Evolutionary conservation across 2,113 vertebrate species (phyloP).

Genomic region (Trematomus loennbergii): DNA sequence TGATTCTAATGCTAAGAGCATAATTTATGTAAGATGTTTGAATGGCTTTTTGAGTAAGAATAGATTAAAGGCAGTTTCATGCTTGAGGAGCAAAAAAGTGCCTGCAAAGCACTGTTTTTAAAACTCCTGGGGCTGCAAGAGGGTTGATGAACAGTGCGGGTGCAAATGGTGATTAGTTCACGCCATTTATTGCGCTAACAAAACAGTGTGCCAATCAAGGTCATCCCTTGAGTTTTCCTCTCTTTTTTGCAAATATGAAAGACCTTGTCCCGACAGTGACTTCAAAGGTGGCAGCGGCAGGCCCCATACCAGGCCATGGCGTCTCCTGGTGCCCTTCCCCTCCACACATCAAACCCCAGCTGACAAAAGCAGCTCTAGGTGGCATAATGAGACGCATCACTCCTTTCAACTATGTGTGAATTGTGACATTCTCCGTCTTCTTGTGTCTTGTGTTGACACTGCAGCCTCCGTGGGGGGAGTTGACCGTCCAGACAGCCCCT

Average conservation of each 20-base stretch:
- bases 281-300: slow-evolving; percentile 77
- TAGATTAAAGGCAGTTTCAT: slow-evolving; percentile 84
- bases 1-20: slow-evolving; percentile 88
- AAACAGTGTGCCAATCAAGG: slow-evolving; percentile 79
- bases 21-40: slow-evolving; percentile 87
- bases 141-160: slow-evolving; percentile 74
- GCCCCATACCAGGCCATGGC: slow-evolving; percentile 73
- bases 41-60: slow-evolving; percentile 83
- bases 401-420: slow-evolving; percentile 77
- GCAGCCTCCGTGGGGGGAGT: slow-evolving; percentile 61
- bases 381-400: slow-evolving; percentile 79
- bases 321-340: slow-evolving; percentile 70
- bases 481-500: slow-evolving; percentile 56
- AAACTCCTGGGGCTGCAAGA: slow-evolving; percentile 70
- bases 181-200: slow-evolving; percentile 72
- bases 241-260: slow-evolving; percentile 82
- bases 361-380: slow-evolving; percentile 82
- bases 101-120: slow-evolving; percentile 75
- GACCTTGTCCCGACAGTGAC: slow-evolving; percentile 78
- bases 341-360: slow-evolving; percentile 77
- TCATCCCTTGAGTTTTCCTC: slow-evolving; percentile 73
- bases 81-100: slow-evolving; percentile 76
- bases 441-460: slow-evolving; percentile 71
- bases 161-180: slow-evolving; percentile 73
- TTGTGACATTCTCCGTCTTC: slow-evolving; percentile 73